Conservation (phyloP, 2,888 invertebrate genomes). For the Oscheius sp. region DNA sequence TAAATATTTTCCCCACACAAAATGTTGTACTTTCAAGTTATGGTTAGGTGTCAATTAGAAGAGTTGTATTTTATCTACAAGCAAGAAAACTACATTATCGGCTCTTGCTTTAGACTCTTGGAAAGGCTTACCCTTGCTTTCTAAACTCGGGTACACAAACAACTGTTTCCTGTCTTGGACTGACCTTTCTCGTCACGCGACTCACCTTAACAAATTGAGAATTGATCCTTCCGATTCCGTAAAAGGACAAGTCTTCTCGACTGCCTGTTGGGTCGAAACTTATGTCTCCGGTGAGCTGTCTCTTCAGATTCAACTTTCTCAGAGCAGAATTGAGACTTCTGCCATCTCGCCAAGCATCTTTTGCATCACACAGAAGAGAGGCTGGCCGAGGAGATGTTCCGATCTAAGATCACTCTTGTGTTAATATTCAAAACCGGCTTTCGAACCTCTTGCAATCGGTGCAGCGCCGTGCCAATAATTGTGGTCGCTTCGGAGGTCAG, state of each 20-base stretch:
- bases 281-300: conserved; percentile 59
- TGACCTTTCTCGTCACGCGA: conserved; percentile 1
- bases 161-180: conserved; percentile 1
- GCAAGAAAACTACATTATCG: too few species aligned
- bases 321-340: conserved; percentile 61
- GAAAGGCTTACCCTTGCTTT: too few species aligned
- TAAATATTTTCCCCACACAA: conserved; percentile 22
- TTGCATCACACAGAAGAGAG: conserved; percentile 65
- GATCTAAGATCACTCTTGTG: conserved; percentile 40
- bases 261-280: conserved; percentile 50
- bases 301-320: conserved; percentile 55
- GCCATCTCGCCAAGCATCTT: conserved; percentile 68
- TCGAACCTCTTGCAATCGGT: conserved; percentile 50
- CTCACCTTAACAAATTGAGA: conserved; percentile 58
- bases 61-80: too few species aligned
- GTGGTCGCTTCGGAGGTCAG: conserved; percentile 67
- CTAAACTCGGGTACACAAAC: background rate
- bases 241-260: conserved; percentile 55
- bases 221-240: conserved; percentile 56
- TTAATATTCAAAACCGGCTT: conserved; percentile 10
- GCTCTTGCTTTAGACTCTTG: too few species aligned
- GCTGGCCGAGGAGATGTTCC: conserved; percentile 56
- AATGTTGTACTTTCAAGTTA: too few species aligned
- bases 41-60: too few species aligned
- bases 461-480: conserved; percentile 63